These are phyloP conservation scores for Hirudo medicinalis DNA, from an alignment of 1,140 invertebrate genomes.

Conservation along the genomic window DNA sequence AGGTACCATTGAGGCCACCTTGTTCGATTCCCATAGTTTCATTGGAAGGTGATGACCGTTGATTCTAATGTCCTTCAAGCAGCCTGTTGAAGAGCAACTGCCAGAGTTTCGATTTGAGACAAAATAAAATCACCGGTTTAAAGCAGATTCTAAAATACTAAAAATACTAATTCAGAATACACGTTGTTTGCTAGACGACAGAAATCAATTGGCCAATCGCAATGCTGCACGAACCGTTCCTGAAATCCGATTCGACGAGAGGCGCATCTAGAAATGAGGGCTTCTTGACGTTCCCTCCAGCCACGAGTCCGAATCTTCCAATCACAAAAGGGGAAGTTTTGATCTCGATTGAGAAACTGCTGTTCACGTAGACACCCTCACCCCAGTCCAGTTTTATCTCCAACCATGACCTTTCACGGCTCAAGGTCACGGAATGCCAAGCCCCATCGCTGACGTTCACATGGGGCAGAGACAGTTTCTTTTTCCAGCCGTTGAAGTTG, in stretches of 20 bases:
- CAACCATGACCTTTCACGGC: constrained; percentile 75
- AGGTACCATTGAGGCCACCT: constrained; percentile 56
- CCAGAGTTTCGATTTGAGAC: no score
- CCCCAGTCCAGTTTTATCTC: constrained; percentile 83
- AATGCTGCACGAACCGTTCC: not conserved
- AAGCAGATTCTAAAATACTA: no score
- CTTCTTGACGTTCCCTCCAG: constrained; percentile 9
- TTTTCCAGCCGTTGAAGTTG: constrained; percentile 73
- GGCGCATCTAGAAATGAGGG: not conserved
- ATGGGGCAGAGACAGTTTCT: constrained; percentile 67
- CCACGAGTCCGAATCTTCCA: not conserved
- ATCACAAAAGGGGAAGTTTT: not conserved
- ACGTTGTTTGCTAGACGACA: no score
- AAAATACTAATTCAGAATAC: no score
- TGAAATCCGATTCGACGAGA: not conserved
- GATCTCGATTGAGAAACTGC: constrained; percentile 47
- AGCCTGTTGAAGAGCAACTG: constrained; percentile 45
- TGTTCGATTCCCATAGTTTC: constrained; percentile 53
- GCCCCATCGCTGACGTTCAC: constrained; percentile 86
- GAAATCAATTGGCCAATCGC: no score
- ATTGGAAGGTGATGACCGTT: constrained; percentile 83
- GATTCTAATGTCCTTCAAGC: constrained; percentile 67
- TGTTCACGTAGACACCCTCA: constrained; percentile 82
- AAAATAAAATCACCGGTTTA: no score
- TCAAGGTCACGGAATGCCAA: constrained; percentile 74